Conservation (phyloP, 2,888 invertebrate genomes). For the Patella depressa region DNA sequence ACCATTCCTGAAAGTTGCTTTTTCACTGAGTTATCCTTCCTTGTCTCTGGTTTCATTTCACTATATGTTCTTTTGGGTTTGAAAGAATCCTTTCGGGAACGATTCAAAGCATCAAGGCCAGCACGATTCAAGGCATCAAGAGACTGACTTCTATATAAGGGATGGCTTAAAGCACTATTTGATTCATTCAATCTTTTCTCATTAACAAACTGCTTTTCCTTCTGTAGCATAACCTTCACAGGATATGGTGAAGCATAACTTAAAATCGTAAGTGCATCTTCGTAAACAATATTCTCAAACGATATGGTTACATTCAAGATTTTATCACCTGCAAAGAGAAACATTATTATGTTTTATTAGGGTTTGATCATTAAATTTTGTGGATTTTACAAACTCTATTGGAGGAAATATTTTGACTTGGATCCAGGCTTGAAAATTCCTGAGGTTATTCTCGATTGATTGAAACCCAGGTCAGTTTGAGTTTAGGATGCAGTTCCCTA, state of each 20-base stretch:
- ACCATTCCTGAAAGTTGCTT: conserved; percentile 8
- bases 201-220: conserved; percentile 70
- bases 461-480: no score
- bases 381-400: no score
- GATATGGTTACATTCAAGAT: conserved; percentile 89
- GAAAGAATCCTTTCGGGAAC: conserved; percentile 20
- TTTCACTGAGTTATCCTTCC: conserved; percentile 20
- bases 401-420: no score
- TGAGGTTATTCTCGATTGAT: no score
- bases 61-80: conserved; percentile 53
- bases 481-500: no score
- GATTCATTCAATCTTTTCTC: conserved; percentile 63
- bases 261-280: conserved; percentile 89
- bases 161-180: conserved; percentile 79
- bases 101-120: conserved; percentile 30
- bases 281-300: conserved; percentile 89
- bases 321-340: conserved; percentile 81
- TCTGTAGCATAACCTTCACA: conserved; percentile 80
- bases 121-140: conserved; percentile 83
- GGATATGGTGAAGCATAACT: conserved; percentile 91
- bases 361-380: no score
- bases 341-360: background rate
- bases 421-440: no score
- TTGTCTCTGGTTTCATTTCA: conserved; percentile 48
- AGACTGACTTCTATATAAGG: conserved; percentile 84